Base-by-base conservation (phyloP, 2,797 vertebrate species). In the Manis pentadactyla region DNA sequence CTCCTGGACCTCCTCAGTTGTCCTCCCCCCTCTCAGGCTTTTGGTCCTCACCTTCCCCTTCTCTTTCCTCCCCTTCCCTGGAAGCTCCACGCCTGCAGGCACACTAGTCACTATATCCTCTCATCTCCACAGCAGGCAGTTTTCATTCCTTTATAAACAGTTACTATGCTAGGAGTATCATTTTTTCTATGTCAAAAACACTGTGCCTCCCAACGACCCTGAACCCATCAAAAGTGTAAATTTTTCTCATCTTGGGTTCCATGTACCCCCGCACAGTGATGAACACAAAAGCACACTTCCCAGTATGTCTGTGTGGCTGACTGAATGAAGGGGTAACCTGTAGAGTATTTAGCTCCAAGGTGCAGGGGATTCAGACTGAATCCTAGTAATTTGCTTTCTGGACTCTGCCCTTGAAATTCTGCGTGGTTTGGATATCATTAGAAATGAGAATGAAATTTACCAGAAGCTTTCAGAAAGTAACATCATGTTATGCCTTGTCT, bases 401-500 rank as follows among this genome's bases (percentile, higher is more conserved):
- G 13, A 61, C 19, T 3, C 4, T 83, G 34, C 4, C 74, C 49
- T 81, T 93, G 77, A 91, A 78, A 92, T 75, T 82, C 49, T 74
- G 27, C 46, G 79, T 5, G 90, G 34, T 23, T 68, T 25, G 69
- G 5, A 59, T 85, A 55, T 93, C 31, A 61, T 14, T 59, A 86
- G 51, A 84, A 96, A 82, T 42, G 63, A 79, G 31, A 93, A 83
- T 81, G 14, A 31, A 55, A 27, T 87, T 90, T 53, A 39, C 49
- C 53, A 87, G n/a, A 93, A 90, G 34, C 27, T 87, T 87, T 34
- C 59, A 90, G 31, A 85, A 86, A 89, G 27, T 37, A 77, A 82
- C 25, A 86, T 34, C 59, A n/a, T 55, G 7, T 84, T 75, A 51
- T 59, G 37, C 37, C 63, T 2, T 71, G 46, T 66, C 34, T 93